phyloP scores from a whole-genome alignment of 2,797 vertebrate genomes.

The Xenentodon cancila region DNA sequence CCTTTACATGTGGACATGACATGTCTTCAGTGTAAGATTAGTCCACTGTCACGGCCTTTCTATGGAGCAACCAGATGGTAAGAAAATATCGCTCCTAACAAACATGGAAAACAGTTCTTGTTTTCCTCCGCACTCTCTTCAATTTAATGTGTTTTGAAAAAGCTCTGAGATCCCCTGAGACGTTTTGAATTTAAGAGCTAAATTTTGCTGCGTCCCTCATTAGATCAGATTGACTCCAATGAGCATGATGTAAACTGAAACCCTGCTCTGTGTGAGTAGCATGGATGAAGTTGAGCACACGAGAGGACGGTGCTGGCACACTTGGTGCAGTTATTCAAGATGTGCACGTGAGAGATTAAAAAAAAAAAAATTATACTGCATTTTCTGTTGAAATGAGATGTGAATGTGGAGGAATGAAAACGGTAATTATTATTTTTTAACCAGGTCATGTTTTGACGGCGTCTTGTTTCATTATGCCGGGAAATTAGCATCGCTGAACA shows the following conservation, averaged over 20 bases:
- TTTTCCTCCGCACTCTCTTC: background rate
- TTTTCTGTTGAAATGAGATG: constrained; percentile 24
- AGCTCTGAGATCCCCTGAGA: no score
- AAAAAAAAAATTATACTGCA: no score
- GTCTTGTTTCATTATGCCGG: constrained; percentile 65
- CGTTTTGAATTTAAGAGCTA: no score
- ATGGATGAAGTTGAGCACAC: no score
- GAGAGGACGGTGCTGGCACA: no score
- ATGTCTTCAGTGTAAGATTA: constrained; percentile 34
- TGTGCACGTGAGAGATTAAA: no score
- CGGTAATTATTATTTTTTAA: constrained; percentile 71
- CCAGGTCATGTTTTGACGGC: constrained; percentile 66
- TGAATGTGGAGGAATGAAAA: constrained; percentile 57
- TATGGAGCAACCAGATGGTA: constrained; percentile 48
- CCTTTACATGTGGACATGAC: constrained; percentile 23
- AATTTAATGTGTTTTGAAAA: background rate
- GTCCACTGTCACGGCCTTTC: constrained; percentile 11
- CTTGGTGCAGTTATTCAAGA: no score
- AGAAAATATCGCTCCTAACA: constrained; percentile 25
- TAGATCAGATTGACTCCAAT: no score
- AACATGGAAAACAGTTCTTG: background rate
- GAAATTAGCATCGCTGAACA: constrained; percentile 72
- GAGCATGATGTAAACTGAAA: no score
- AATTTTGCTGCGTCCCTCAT: no score
- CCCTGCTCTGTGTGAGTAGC: no score